Conservation (phyloP, 2,888 invertebrate species). For the Agrochola lychnidis region DNA sequence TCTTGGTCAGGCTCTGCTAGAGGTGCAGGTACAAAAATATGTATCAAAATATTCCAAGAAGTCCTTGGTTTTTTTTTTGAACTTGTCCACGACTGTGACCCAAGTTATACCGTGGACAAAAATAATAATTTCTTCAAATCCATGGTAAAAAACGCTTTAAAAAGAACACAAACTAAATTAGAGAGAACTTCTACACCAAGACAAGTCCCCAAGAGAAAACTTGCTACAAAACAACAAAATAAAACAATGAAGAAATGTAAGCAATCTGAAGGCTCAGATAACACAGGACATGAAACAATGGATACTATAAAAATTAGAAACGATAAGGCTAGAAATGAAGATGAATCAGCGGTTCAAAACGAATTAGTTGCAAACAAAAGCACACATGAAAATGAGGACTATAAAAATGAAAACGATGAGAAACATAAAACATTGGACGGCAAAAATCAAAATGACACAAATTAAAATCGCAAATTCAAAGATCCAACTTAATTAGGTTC, state of each 20-base stretch:
- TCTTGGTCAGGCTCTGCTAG: neutral
- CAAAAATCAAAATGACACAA: too few species aligned
- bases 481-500: too few species aligned
- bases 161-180: conserved; percentile 3
- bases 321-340: too few species aligned
- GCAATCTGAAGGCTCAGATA: neutral
- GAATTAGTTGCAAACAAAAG: too few species aligned
- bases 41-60: conserved; percentile 4
- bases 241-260: neutral
- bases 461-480: too few species aligned
- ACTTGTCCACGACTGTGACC: conserved; percentile 3
- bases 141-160: neutral
- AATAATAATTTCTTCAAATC: neutral
- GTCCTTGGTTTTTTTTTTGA: neutral
- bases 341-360: too few species aligned
- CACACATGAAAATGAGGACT: too few species aligned
- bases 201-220: neutral
- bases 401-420: too few species aligned
- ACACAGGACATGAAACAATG: too few species aligned
- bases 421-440: too few species aligned
- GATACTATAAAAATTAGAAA: too few species aligned
- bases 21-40: neutral
- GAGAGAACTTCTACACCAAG: neutral
- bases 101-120: neutral
- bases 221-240: conserved; percentile 1